These are phyloP conservation scores for Sepioteuthis lessoniana DNA, from an alignment of 2,888 invertebrate species.

Conservation along the genomic window DNA sequence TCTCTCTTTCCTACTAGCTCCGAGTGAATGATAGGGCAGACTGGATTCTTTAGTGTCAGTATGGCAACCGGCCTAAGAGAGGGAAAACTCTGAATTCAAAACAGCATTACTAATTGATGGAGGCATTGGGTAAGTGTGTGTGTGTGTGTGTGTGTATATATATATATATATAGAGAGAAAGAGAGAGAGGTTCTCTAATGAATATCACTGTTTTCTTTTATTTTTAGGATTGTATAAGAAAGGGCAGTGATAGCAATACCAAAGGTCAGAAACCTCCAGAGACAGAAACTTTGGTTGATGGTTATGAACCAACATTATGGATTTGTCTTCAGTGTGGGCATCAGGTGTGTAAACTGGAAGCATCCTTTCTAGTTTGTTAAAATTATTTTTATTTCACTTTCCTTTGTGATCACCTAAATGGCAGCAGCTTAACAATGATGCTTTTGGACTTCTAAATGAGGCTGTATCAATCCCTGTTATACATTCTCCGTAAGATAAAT, in stretches of 20 bases:
- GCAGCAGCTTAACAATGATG: background rate
- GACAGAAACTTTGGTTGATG: conserved; percentile 57
- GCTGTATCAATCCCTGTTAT: background rate
- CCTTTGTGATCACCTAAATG: background rate
- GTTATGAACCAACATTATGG: conserved; percentile 66
- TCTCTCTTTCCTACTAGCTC: too few relatives aligned
- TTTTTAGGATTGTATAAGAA: background rate
- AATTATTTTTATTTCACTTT: background rate
- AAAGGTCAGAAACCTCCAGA: conserved; percentile 54
- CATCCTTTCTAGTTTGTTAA: background rate
- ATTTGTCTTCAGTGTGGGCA: conserved; percentile 73
- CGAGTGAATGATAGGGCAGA: too few relatives aligned
- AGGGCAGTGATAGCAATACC: background rate
- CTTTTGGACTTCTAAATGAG: background rate
- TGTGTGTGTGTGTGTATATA: too few relatives aligned
- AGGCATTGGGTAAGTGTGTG: too few relatives aligned
- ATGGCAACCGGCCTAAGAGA: too few relatives aligned
- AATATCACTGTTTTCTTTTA: background rate
- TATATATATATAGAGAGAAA: too few relatives aligned
- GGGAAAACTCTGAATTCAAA: too few relatives aligned
- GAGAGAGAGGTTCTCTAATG: background rate
- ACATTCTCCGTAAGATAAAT: background rate
- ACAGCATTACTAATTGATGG: too few relatives aligned
- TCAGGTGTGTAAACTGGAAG: conserved; percentile 66
- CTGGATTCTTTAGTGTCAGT: too few relatives aligned